phyloP scores from a whole-genome alignment of 2,113 vertebrate genomes.

The Enhydra lutris region DNA sequence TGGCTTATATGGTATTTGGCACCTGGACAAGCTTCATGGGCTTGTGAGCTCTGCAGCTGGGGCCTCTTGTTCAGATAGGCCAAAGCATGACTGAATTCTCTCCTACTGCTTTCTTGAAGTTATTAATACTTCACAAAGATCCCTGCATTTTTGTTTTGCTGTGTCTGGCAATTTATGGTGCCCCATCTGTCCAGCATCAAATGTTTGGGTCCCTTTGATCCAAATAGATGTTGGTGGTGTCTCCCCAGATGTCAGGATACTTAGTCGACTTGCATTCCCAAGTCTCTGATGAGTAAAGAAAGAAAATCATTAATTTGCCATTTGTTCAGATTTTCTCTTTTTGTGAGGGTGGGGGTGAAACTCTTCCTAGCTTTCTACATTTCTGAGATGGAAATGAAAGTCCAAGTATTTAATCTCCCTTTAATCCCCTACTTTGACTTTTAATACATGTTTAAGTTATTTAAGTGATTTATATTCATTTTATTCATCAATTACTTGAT shows the following conservation, averaged over 20 bases:
- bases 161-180: too few relatives aligned
- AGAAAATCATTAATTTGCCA: not conserved
- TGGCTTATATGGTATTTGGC: not conserved
- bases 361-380: not conserved
- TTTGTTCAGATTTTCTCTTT: not conserved
- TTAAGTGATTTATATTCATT: not conserved
- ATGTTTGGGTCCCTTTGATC: fast-evolving
- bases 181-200: not conserved
- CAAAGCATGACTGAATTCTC: not conserved
- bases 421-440: not conserved
- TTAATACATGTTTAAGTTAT: not conserved
- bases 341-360: not conserved
- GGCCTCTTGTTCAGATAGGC: fast-evolving
- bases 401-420: not conserved
- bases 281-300: not conserved
- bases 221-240: too few relatives aligned
- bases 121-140: not conserved
- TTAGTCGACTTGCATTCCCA: not conserved
- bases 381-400: not conserved
- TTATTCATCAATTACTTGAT: not conserved
- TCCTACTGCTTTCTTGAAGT: too few relatives aligned
- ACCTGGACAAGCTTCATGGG: fast-evolving
- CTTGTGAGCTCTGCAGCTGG: too few relatives aligned
- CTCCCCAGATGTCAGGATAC: too few relatives aligned
- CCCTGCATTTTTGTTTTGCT: not conserved